A percentile compares a stretch with the other conserved stretches of the same genome.
Conservation (phyloP, 1,140 invertebrate species). For the Ganaspis sp. region DNA sequence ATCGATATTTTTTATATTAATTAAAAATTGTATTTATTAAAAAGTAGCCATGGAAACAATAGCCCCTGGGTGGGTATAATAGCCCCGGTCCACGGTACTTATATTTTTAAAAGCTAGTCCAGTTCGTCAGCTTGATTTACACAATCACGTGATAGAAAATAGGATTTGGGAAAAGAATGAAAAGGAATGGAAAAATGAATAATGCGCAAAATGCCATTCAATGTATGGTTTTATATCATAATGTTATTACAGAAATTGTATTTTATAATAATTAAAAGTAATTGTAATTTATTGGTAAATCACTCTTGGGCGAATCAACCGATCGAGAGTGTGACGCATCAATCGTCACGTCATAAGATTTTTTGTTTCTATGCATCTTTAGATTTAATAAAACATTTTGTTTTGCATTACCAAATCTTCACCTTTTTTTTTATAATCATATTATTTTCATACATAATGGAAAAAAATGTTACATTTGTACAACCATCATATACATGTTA, state of each 20-base stretch:
- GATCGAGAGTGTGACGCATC: constrained; percentile 54
- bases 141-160: background rate
- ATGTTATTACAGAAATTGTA: constrained; percentile 75
- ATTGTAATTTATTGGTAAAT: constrained; percentile 71
- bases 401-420: constrained; percentile 61
- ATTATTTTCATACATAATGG: constrained; percentile 73
- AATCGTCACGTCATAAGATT: constrained; percentile 38
- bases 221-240: constrained; percentile 75
- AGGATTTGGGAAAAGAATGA: too few species aligned
- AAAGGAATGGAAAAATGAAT: background rate
- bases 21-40: too few species aligned
- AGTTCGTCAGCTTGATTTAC: too few species aligned
- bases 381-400: constrained; percentile 56
- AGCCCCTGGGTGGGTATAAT: too few species aligned
- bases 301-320: constrained; percentile 63
- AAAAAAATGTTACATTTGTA: constrained; percentile 77
- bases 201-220: constrained; percentile 64
- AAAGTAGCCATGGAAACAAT: too few species aligned
- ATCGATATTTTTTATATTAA: too few species aligned
- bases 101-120: too few species aligned
- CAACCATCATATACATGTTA: constrained; percentile 75
- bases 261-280: constrained; percentile 74
- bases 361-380: constrained; percentile 59
- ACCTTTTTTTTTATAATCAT: constrained; percentile 54
- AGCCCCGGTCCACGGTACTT: too few species aligned